Percentiles rank a stretch among this genome's conserved stretches.
Evolutionary conservation across 2,113 vertebrate genomes (phyloP).

Genomic region (Erythrolamprus reginae): DNA sequence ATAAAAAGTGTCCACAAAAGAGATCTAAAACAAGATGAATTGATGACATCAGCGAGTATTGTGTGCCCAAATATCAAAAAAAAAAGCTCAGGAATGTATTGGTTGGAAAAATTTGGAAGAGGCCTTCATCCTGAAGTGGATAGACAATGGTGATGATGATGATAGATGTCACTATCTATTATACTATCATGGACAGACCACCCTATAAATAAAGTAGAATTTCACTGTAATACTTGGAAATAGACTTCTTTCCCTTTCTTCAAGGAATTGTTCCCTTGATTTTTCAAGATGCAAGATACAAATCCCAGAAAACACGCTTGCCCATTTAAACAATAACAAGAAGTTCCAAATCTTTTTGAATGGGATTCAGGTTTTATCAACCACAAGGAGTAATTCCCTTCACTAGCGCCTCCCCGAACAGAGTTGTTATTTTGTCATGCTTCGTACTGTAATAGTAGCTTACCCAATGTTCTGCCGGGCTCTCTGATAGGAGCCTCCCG

Average conservation of each 20-base stretch:
- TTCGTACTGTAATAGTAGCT: slow-evolving; percentile 34
- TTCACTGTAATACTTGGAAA: background rate
- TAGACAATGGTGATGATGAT: background rate
- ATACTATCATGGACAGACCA: background rate
- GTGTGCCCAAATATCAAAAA: too few species aligned
- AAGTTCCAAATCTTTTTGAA: slow-evolving; percentile 20
- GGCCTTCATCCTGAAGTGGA: background rate
- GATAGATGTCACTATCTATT: background rate
- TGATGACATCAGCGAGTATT: background rate
- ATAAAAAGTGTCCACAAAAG: background rate
- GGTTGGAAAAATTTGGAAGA: background rate
- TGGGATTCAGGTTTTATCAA: slow-evolving; percentile 29
- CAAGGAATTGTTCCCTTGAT: background rate
- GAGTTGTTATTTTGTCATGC: slow-evolving; percentile 22
- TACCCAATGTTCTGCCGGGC: too few species aligned
- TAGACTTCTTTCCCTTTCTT: background rate
- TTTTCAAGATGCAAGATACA: background rate
- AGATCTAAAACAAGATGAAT: background rate
- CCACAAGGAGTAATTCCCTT: slow-evolving; percentile 23
- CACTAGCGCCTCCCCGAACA: slow-evolving; percentile 19
- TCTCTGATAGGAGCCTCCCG: too few species aligned
- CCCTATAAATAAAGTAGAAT: background rate
- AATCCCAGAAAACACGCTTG: slow-evolving; percentile 23
- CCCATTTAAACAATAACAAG: background rate
- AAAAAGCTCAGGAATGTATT: background rate